Percentiles rank a stretch among this genome's conserved stretches.
These are phyloP conservation scores for Ellobius talpinus DNA, from an alignment of 2,113 vertebrate species.

Conservation along the genomic window DNA sequence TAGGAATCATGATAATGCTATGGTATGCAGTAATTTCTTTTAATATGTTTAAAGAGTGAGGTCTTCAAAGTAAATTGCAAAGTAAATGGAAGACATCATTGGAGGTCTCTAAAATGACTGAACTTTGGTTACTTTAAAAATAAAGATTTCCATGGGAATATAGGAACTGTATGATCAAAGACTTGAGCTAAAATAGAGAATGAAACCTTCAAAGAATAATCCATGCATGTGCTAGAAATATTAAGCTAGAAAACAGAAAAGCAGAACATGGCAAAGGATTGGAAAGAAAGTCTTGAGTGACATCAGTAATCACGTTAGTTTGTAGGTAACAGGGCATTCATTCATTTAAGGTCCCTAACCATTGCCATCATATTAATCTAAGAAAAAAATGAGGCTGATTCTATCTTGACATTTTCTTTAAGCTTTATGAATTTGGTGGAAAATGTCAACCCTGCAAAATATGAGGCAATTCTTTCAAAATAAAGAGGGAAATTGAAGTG, in stretches of 20 bases:
- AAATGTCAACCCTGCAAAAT: conserved; percentile 20
- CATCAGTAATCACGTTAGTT: not conserved
- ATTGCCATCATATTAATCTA: not conserved
- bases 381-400: not conserved
- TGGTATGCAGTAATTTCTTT: not conserved
- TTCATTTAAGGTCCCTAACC: not conserved
- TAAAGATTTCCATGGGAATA: not conserved
- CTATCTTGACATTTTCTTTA: conserved; percentile 42
- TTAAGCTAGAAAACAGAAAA: conserved; percentile 4
- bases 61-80: not conserved
- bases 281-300: not conserved
- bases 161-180: not conserved
- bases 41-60: not conserved
- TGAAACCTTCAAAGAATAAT: not conserved
- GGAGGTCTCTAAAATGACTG: not conserved
- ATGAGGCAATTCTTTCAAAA: conserved; percentile 24
- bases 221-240: not conserved
- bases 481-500: conserved; percentile 53
- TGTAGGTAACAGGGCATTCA: not conserved
- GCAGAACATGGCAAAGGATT: not conserved
- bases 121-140: not conserved
- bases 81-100: not conserved
- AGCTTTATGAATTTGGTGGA: conserved; percentile 18
- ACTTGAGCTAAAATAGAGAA: not conserved
- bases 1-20: not conserved